phyloP scores from a whole-genome alignment of 2,888 invertebrate genomes.

The Smittia sp. region DNA sequence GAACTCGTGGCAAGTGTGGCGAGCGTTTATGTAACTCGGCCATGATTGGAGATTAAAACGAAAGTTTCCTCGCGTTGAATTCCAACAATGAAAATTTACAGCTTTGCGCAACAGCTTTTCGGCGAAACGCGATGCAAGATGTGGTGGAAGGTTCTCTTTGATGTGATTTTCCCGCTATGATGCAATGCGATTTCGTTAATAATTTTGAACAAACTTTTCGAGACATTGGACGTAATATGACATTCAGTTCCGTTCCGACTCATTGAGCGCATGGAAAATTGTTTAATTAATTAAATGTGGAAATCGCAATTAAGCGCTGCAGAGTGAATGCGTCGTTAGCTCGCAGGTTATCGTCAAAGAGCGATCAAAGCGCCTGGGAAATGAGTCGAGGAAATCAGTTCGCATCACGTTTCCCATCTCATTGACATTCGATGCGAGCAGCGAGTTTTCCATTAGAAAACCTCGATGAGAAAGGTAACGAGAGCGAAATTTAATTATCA shows the following conservation, averaged over 20 bases:
- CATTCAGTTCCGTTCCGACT: neutral
- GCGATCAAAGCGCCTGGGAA: neutral
- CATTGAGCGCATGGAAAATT: neutral
- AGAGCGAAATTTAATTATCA: neutral
- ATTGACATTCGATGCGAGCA: neutral
- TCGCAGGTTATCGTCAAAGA: neutral
- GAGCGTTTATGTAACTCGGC: too few species aligned
- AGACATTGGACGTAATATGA: neutral
- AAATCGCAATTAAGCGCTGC: neutral
- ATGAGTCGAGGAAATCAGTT: neutral
- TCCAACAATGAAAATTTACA: too few species aligned
- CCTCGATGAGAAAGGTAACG: neutral
- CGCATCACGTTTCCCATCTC: conserved; percentile 1
- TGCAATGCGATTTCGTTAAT: too few species aligned
- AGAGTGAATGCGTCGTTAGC: too few species aligned
- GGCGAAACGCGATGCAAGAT: too few species aligned
- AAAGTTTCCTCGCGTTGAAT: too few species aligned
- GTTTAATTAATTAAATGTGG: neutral
- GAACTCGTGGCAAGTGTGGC: too few species aligned
- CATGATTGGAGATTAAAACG: too few species aligned
- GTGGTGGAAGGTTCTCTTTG: too few species aligned
- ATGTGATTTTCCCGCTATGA: too few species aligned
- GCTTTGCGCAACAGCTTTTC: too few species aligned
- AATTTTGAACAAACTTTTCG: neutral
- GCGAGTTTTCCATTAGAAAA: neutral